phyloP scores from a whole-genome alignment of 2,888 invertebrate species.

The Adelognathus sp. region DNA sequence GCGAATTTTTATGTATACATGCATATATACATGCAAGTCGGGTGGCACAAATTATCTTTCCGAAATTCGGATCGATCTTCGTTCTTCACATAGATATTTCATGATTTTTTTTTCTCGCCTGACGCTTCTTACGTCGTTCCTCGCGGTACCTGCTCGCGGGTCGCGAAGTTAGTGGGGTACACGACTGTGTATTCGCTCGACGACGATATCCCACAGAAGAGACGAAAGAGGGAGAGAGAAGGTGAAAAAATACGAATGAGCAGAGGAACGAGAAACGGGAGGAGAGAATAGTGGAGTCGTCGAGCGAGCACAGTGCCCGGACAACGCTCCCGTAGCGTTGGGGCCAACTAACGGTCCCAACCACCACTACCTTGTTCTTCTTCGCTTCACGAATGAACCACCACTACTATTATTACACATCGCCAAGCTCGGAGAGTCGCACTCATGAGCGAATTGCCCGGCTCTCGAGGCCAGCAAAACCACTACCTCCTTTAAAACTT shows the following conservation, averaged over 20 bases:
- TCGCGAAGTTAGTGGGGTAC: slow-evolving; percentile 17
- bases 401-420: slow-evolving; percentile 39
- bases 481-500: slow-evolving; percentile 31
- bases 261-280: slow-evolving; percentile 47
- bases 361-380: slow-evolving; percentile 76
- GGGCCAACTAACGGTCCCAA: slow-evolving; percentile 80
- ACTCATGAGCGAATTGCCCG: slow-evolving; percentile 33
- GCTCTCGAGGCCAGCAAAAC: slow-evolving; percentile 18
- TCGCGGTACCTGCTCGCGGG: slow-evolving; percentile 43
- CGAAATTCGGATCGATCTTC: background rate
- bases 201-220: slow-evolving; percentile 36
- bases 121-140: slow-evolving; percentile 41
- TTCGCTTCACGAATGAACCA: slow-evolving; percentile 44
- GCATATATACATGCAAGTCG: background rate
- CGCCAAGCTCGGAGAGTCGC: slow-evolving; percentile 6
- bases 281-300: slow-evolving; percentile 67
- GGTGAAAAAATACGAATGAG: slow-evolving; percentile 13
- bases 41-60: background rate
- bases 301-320: slow-evolving; percentile 75
- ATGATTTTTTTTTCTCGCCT: background rate
- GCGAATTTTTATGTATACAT: slow-evolving; percentile 41
- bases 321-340: slow-evolving; percentile 79
- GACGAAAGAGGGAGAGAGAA: slow-evolving; percentile 40
- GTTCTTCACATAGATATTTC: background rate
- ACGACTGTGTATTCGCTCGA: slow-evolving; percentile 40